phyloP scores from a whole-genome alignment of 2,888 invertebrate genomes.

The Microctonus hyperodae region DNA sequence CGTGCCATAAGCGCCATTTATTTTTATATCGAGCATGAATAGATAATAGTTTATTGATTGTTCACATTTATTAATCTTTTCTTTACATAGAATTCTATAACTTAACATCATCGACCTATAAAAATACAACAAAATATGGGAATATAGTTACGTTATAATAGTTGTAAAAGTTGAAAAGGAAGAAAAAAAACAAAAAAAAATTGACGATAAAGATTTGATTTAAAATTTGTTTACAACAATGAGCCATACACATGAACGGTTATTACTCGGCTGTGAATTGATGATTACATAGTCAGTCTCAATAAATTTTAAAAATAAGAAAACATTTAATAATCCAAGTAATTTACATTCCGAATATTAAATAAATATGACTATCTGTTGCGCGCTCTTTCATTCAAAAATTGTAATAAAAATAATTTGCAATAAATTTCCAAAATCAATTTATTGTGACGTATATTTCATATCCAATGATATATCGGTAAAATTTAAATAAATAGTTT shows the following conservation, averaged over 20 bases:
- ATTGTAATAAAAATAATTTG: constrained; percentile 16
- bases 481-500: no score
- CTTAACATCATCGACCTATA: not conserved
- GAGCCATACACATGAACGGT: not conserved
- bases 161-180: constrained; percentile 21
- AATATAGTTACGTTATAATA: constrained; percentile 31
- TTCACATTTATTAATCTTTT: constrained; percentile 4
- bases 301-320: constrained; percentile 18
- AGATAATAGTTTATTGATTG: constrained; percentile 22
- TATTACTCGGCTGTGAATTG: constrained; percentile 29
- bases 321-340: not conserved
- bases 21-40: constrained; percentile 30
- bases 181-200: constrained; percentile 17
- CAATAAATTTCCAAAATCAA: not conserved
- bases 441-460: no score
- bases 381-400: constrained; percentile 7
- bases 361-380: not conserved
- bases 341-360: constrained; percentile 19
- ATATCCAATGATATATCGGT: no score
- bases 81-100: not conserved
- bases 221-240: constrained; percentile 20
- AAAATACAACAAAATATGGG: not conserved
- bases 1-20: constrained; percentile 39
- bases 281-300: constrained; percentile 26
- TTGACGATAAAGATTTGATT: not conserved